Evolutionary conservation across 1,140 invertebrate species (phyloP).

Genomic region (Nasonia longicornis): DNA sequence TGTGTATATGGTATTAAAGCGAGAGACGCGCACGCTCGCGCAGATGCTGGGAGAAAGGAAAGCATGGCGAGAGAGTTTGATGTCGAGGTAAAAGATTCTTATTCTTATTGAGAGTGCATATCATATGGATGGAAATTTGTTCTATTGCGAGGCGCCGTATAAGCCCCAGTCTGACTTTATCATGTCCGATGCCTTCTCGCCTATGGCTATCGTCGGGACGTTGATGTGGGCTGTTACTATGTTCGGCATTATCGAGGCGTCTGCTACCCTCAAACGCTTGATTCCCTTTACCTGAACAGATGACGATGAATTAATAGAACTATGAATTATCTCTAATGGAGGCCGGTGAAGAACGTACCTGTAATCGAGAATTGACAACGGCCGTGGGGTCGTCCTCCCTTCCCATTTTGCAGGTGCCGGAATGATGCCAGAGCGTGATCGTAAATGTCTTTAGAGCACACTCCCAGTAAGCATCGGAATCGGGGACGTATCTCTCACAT

Average conservation of each 20-base stretch:
- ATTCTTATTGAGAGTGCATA: not conserved
- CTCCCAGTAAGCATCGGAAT: conserved; percentile 17
- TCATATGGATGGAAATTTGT: not conserved
- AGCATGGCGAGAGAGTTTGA: not conserved
- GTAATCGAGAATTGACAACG: conserved; percentile 18
- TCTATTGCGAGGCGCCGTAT: not conserved
- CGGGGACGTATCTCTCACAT: not conserved
- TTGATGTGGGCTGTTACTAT: not conserved
- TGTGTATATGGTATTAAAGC: conserved; percentile 32
- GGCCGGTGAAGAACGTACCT: not conserved
- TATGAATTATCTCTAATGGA: not conserved
- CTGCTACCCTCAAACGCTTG: conserved; percentile 17
- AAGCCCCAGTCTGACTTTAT: not conserved
- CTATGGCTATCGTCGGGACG: not conserved
- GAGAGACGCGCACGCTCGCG: not conserved
- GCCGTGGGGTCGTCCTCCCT: not conserved
- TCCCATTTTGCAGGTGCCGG: conserved; percentile 16
- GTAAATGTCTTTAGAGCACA: conserved; percentile 5
- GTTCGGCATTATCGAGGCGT: conserved; percentile 16
- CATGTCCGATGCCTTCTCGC: not conserved
- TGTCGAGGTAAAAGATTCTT: not conserved
- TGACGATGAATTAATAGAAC: not conserved
- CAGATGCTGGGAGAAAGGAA: not conserved
- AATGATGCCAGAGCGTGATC: conserved; percentile 4
- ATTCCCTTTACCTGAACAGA: conserved; percentile 13